phyloP scores from a whole-genome alignment of 2,888 invertebrate species.

The Autographa pulchrina region DNA sequence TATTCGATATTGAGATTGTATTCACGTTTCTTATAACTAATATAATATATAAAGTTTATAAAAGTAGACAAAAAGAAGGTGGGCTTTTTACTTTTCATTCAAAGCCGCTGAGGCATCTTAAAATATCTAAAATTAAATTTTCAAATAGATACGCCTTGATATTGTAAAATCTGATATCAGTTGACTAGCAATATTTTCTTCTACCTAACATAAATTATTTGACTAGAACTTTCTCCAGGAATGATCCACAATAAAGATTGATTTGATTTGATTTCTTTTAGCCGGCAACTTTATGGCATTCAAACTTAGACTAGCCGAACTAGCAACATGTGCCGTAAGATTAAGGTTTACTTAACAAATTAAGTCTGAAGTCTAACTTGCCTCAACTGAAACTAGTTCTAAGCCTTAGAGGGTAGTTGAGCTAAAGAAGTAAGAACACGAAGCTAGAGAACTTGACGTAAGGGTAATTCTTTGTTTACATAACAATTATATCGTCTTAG shows the following conservation, averaged over 20 bases:
- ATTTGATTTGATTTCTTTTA: no score
- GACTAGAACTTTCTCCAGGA: not conserved
- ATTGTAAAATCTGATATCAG: not conserved
- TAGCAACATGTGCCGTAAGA: constrained; percentile 18
- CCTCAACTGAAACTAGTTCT: constrained; percentile 24
- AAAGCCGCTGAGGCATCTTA: not conserved
- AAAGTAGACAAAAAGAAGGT: not conserved
- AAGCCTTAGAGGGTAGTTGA: constrained; percentile 6
- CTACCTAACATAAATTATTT: not conserved
- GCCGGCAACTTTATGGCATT: not conserved
- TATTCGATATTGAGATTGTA: constrained; percentile 1
- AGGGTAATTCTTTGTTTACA: not conserved
- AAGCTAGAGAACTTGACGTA: constrained; percentile 4
- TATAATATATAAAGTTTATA: not conserved
- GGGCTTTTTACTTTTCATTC: not conserved
- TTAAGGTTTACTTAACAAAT: constrained; percentile 35
- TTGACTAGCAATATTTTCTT: not conserved
- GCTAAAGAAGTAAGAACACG: constrained; percentile 4
- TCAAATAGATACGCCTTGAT: not conserved
- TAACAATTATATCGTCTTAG: not conserved
- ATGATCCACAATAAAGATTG: no score
- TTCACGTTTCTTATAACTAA: not conserved
- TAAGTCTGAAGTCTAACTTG: constrained; percentile 23
- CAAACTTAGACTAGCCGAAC: constrained; percentile 26
- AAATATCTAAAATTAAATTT: no score